Base-by-base conservation (phyloP, 2,888 invertebrate species). In the Schrankia costaestrigalis region DNA sequence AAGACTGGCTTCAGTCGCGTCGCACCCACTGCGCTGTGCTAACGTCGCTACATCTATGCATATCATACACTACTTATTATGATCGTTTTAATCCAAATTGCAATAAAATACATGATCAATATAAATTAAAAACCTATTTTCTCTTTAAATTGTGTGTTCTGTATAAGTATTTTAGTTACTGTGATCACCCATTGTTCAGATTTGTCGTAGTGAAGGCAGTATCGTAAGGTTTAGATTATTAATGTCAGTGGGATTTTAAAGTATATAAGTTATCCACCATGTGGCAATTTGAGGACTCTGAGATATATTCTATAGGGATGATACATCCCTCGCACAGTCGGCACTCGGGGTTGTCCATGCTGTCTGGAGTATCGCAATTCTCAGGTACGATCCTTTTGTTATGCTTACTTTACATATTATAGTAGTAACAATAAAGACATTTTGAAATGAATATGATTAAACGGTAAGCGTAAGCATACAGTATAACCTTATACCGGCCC, bases 221-320 rank as follows among this genome's bases (percentile, higher is more conserved):
- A 26, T 49, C 31, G 23, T 35, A 47, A 44, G 42, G 44, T 45
- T 45, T 35, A 34, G 38, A 45, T 49, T 41, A 38, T 57, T 43
- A 43, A 48, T 48, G 51, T 37, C 41, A 41, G 36, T 49, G 40
- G 44, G 26, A 41, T 19, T 41, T 7, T 45, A 44, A 57, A 36
- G 40, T 19, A 10, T 25, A 13, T 40, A 23, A 25, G 11, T 9
- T 11, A 3, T 23, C 9, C 38, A 72, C 55, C 56, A 91, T 92
- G 91, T 93, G 93, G 92, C 90, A 91, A 69, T 90, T 90, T 49
- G 92, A 91, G 61, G 91, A 90, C 56, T 90, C 91, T 46, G 94
- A 94, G 89, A 95, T 95, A 77, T 95, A 92, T 79, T 94, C 95
- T 63, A 95, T 95, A 77, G 95, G 94, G 75, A 95, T 95, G 95